These are phyloP conservation scores for Phodopus roborovskii DNA, from an alignment of 2,113 vertebrate genomes.

Conservation along the genomic window DNA sequence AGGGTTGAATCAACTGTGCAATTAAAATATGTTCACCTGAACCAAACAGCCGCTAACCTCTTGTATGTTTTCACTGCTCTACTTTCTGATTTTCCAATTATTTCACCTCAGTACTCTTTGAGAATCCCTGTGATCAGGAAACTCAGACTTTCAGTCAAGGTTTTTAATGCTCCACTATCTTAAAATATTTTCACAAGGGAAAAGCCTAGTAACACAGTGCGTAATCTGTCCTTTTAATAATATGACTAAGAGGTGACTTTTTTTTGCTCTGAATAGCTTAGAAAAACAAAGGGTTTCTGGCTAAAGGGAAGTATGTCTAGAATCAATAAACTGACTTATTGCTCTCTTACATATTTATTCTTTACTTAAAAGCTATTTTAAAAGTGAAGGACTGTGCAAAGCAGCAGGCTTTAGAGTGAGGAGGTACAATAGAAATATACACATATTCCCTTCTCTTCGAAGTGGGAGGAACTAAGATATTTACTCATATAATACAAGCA, in stretches of 20 bases:
- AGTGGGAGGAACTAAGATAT: neutral
- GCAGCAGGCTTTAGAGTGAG: neutral
- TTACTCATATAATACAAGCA: neutral
- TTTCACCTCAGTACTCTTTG: neutral
- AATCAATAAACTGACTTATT: conserved; percentile 36
- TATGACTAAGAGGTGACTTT: neutral
- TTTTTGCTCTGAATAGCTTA: conserved; percentile 11
- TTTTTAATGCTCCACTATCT: neutral
- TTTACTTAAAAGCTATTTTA: conserved; percentile 23
- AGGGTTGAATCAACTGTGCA: conserved; percentile 18
- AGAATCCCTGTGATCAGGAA: neutral
- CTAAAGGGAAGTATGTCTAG: neutral
- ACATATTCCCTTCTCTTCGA: neutral
- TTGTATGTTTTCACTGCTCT: neutral
- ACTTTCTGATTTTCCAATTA: neutral
- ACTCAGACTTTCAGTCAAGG: neutral
- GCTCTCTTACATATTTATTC: neutral
- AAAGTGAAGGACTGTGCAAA: neutral
- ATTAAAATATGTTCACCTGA: conserved; percentile 45
- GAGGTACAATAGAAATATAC: neutral
- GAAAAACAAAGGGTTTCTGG: neutral
- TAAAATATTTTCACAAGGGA: conserved; percentile 28
- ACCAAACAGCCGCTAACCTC: conserved; percentile 31
- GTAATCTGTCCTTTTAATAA: conserved; percentile 42
- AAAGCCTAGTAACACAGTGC: neutral